phyloP scores from a whole-genome alignment of 2,797 vertebrate species.

The Prionace glauca region DNA sequence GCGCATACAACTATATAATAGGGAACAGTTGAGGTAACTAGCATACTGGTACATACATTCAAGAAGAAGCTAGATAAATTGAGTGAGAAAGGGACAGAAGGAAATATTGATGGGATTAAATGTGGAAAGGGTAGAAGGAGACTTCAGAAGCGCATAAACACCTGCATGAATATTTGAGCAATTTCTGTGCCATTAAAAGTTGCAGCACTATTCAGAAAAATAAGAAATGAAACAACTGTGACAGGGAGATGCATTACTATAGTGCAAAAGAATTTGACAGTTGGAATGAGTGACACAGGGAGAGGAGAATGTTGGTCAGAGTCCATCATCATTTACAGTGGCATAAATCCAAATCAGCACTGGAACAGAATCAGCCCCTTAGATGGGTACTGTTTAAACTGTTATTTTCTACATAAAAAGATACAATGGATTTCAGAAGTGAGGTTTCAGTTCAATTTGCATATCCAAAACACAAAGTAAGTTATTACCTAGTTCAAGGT shows the following conservation, averaged over 20 bases:
- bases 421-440: neutral
- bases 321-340: slow-evolving; percentile 6
- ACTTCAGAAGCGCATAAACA: neutral
- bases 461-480: neutral
- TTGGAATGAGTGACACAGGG: neutral
- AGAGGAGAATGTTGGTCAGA: slow-evolving; percentile 7
- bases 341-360: neutral
- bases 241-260: neutral
- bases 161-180: neutral
- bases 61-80: neutral
- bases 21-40: neutral
- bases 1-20: neutral
- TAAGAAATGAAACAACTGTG: neutral
- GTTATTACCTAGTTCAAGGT: neutral
- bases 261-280: neutral
- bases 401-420: neutral
- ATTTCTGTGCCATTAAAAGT: neutral
- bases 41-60: neutral
- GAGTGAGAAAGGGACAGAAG: neutral
- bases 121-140: neutral
- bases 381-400: neutral
- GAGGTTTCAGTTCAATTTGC: neutral
- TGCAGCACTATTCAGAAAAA: neutral
- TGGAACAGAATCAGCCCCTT: neutral
- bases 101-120: neutral